phyloP scores from a whole-genome alignment of 2,797 vertebrate species.

The Microctenopoma stevenorrisi region DNA sequence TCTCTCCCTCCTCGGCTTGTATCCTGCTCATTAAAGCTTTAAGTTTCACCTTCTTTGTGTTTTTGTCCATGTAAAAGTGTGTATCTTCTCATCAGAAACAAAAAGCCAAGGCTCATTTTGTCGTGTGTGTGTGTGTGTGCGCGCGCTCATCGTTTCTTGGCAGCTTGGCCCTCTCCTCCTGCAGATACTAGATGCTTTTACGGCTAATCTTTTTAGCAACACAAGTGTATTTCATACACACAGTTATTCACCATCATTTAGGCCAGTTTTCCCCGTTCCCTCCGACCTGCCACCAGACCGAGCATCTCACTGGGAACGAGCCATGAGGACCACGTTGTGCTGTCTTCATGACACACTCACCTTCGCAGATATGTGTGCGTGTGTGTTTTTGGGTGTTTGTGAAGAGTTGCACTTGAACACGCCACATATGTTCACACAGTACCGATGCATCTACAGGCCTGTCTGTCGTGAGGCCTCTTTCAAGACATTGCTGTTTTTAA shows the following conservation, averaged over 20 bases:
- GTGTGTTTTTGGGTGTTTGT: constrained; percentile 49
- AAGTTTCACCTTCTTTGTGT: constrained; percentile 50
- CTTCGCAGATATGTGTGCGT: constrained; percentile 37
- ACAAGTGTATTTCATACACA: constrained; percentile 22
- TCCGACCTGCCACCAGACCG: constrained; percentile 58
- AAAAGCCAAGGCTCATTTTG: constrained; percentile 58
- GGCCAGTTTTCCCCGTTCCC: constrained; percentile 3
- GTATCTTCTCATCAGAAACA: constrained; percentile 57
- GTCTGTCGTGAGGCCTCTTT: constrained; percentile 67
- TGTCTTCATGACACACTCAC: constrained; percentile 43
- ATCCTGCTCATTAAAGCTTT: constrained; percentile 59
- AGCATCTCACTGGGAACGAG: constrained; percentile 60
- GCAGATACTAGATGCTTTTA: constrained; percentile 49
- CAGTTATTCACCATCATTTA: constrained; percentile 17
- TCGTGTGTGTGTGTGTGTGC: constrained; percentile 14
- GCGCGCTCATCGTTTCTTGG: constrained; percentile 22
- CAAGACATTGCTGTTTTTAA: constrained; percentile 80
- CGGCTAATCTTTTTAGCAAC: constrained; percentile 38
- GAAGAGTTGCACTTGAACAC: constrained; percentile 70
- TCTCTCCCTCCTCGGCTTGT: constrained; percentile 21
- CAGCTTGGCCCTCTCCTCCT: constrained; percentile 31
- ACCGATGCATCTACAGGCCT: constrained; percentile 63
- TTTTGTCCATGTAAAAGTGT: constrained; percentile 53
- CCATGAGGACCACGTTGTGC: constrained; percentile 58
- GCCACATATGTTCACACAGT: constrained; percentile 59